A percentile compares a stretch with the other conserved stretches of the same genome.
Conservation (phyloP, 2,888 invertebrate species). For the Eurois occulta region DNA sequence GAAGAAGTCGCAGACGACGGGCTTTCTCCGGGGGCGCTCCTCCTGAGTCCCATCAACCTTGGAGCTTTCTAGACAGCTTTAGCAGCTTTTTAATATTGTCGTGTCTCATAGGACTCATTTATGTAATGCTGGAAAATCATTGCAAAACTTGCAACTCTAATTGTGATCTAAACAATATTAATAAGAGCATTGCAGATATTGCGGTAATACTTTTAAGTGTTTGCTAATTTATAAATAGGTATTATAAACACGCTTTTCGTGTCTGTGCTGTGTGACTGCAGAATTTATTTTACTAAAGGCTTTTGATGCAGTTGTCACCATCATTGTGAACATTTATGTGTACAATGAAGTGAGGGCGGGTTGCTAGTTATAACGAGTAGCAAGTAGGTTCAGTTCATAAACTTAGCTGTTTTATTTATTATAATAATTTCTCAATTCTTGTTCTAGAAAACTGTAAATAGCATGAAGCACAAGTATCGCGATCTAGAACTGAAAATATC, state of each 20-base stretch:
- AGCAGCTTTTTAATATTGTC: slow-evolving; percentile 76
- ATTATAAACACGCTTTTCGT: neutral
- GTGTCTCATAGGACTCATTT: slow-evolving; percentile 77
- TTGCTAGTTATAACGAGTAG: neutral
- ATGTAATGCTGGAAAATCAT: slow-evolving; percentile 81
- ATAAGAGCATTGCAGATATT: slow-evolving; percentile 79
- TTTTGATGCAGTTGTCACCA: neutral
- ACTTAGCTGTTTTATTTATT: neutral
- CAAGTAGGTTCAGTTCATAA: neutral
- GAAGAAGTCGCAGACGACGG: slow-evolving; percentile 76
- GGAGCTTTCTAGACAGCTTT: slow-evolving; percentile 70
- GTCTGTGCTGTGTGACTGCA: neutral
- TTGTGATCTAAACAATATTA: slow-evolving; percentile 74
- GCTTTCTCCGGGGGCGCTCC: slow-evolving; percentile 48
- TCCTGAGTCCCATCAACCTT: slow-evolving; percentile 46
- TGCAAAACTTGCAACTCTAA: slow-evolving; percentile 75
- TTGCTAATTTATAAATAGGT: neutral
- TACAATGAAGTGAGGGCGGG: neutral
- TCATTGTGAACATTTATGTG: neutral
- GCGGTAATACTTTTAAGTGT: slow-evolving; percentile 71
- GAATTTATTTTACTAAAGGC: neutral
- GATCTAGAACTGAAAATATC: slow-evolving; percentile 79
- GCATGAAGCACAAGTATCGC: slow-evolving; percentile 77
- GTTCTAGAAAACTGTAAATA: slow-evolving; percentile 80
- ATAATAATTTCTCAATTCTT: slow-evolving; percentile 2